These are phyloP conservation scores for Zapus hudsonius DNA, from an alignment of 2,113 vertebrate species.

Conservation along the genomic window DNA sequence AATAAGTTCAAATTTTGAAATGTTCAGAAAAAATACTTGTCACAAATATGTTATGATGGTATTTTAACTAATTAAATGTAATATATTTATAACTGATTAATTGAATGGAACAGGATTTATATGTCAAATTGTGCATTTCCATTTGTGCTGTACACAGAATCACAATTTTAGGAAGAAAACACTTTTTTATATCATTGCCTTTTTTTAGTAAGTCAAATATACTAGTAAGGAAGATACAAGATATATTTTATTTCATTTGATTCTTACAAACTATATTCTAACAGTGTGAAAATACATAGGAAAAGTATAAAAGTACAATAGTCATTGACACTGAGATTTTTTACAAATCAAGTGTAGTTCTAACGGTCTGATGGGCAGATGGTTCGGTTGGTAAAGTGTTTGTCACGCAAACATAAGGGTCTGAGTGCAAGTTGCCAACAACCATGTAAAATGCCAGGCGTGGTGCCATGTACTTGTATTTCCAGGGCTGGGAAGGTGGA, in stretches of 20 bases:
- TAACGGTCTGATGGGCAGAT: too few species aligned
- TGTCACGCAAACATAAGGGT: too few species aligned
- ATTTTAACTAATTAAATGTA: neutral
- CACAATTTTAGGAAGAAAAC: neutral
- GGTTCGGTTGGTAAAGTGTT: too few species aligned
- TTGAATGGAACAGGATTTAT: neutral
- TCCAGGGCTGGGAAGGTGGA: too few species aligned
- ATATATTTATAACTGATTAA: neutral
- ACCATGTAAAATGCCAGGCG: too few species aligned
- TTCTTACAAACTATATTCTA: neutral
- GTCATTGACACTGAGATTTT: neutral
- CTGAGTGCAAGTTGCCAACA: too few species aligned
- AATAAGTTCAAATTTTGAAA: neutral
- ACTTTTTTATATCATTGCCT: neutral
- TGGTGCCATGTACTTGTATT: too few species aligned
- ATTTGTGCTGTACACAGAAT: neutral
- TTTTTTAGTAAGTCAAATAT: neutral
- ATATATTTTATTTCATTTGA: neutral
- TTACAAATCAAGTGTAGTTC: neutral
- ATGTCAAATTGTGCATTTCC: neutral
- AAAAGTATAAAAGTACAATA: neutral
- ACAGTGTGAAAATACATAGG: neutral
- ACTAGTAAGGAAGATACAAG: neutral
- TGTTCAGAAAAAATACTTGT: neutral
- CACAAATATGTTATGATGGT: neutral